Conservation (phyloP, 2,888 invertebrate species). For the Chalcis sispes region DNA sequence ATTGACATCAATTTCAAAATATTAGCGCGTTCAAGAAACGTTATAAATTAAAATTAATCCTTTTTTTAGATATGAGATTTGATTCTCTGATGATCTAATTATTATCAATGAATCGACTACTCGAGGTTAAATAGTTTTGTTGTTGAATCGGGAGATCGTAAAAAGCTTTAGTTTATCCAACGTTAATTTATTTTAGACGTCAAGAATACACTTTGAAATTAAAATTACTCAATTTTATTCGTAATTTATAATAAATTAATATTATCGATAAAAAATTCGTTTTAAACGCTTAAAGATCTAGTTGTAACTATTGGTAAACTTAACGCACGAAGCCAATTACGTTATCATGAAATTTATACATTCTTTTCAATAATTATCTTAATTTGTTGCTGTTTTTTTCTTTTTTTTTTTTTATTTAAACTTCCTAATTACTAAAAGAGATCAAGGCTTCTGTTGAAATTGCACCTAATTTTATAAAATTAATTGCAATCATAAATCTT, state of each 20-base stretch:
- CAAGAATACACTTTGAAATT: neutral
- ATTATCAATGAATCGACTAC: neutral
- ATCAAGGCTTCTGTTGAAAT: slow-evolving; percentile 1
- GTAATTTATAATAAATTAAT: neutral
- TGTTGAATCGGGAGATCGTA: neutral
- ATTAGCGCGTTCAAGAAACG: too few relatives aligned
- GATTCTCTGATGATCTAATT: neutral
- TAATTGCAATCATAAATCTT: neutral
- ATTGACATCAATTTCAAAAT: too few relatives aligned
- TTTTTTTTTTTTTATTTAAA: neutral
- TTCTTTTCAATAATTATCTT: neutral
- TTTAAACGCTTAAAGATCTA: neutral
- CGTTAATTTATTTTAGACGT: neutral
- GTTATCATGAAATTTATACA: neutral
- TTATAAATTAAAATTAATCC: neutral
- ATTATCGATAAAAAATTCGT: too few relatives aligned
- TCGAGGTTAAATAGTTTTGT: neutral
- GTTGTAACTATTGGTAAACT: neutral
- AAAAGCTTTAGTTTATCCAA: neutral
- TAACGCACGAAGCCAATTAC: neutral
- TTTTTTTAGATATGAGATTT: neutral
- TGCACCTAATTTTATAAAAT: neutral
- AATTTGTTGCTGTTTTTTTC: neutral
- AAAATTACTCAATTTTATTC: slow-evolving; percentile 27
- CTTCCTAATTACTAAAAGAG: neutral